Conservation (phyloP, 2,797 vertebrate genomes). For the Premnoplex brunnescens region DNA sequence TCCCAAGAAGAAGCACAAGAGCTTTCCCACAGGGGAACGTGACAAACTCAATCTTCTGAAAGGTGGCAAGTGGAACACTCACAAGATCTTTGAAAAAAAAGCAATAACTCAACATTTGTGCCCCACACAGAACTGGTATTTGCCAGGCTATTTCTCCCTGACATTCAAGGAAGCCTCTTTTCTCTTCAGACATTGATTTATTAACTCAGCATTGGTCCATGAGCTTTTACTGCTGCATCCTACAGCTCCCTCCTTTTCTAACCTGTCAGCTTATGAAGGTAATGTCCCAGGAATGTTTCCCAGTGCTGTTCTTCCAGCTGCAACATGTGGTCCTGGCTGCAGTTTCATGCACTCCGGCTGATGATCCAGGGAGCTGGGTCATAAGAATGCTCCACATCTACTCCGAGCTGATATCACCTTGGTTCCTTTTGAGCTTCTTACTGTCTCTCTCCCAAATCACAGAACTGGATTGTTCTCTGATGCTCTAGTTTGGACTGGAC, state of each 20-base stretch:
- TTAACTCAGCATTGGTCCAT: neutral
- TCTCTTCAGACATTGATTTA: neutral
- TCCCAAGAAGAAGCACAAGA: neutral
- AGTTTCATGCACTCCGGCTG: neutral
- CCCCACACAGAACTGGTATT: neutral
- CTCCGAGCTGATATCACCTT: neutral
- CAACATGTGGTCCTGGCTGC: neutral
- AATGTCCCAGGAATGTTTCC: neutral
- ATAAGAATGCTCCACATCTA: accelerated
- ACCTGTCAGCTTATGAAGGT: neutral
- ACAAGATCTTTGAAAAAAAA: neutral
- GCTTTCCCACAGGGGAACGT: neutral
- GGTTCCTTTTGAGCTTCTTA: neutral
- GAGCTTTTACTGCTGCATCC: neutral
- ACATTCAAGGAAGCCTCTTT: neutral
- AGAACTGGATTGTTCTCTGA: neutral
- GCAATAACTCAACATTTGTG: neutral
- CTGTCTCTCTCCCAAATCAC: neutral
- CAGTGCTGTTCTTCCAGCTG: neutral
- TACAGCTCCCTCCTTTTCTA: neutral
- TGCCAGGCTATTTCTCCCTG: neutral
- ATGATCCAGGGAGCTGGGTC: neutral
- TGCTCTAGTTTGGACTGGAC: neutral
- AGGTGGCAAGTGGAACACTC: neutral
- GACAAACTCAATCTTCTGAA: neutral